Percentiles rank a stretch among this genome's conserved stretches.
Conservation (phyloP, 37 sponge, comb jelly and placozoan species). For the Dysidea cf. avara region DNA sequence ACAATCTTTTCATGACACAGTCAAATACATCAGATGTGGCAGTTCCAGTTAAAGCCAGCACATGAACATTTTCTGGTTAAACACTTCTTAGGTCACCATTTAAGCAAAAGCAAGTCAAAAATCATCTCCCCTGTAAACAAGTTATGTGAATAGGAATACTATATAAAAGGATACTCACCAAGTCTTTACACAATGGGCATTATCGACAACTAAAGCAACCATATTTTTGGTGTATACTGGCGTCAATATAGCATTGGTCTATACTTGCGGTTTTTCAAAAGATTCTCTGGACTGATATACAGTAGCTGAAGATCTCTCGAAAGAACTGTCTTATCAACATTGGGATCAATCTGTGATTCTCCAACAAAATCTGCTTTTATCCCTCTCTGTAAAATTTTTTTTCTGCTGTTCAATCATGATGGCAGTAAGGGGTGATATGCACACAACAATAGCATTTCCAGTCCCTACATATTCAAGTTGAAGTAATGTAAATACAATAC, state of each 20-base stretch:
- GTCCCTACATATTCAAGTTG: background rate
- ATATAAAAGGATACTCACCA: background rate
- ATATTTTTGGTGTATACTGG: background rate
- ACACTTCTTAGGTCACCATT: constrained; percentile 7
- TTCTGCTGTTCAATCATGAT: constrained; percentile 1
- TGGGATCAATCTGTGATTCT: background rate
- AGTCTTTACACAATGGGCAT: constrained; percentile 14
- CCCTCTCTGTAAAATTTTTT: background rate
- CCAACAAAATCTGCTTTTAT: constrained; percentile 8
- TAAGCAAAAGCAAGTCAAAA: constrained; percentile 3
- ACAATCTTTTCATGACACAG: background rate
- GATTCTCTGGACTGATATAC: constrained; percentile 11
- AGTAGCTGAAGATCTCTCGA: background rate
- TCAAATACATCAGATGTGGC: background rate
- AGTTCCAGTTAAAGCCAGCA: constrained; percentile 6
- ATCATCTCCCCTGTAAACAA: constrained; percentile 5
- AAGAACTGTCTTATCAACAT: background rate
- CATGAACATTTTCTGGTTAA: background rate
- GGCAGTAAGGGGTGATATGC: background rate
- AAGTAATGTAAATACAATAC: background rate
- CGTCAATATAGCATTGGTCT: background rate
- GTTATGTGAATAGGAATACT: background rate
- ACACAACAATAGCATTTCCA: background rate
- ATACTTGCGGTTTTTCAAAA: background rate
- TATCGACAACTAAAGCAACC: constrained; percentile 3